These are phyloP conservation scores for Cephonodes hylas DNA, from an alignment of 2,888 invertebrate species.

Conservation along the genomic window DNA sequence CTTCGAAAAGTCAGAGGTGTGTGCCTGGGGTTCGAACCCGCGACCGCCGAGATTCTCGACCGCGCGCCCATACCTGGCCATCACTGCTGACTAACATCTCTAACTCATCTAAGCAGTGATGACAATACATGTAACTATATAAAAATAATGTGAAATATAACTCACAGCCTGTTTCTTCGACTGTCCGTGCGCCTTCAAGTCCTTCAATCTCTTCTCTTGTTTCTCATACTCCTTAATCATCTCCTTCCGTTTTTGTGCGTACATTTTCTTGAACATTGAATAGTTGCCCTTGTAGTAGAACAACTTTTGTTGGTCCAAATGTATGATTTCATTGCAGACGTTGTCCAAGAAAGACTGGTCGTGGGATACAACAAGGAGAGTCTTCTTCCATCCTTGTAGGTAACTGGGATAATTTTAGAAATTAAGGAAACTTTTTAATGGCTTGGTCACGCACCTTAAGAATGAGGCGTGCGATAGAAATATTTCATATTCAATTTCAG, in stretches of 20 bases:
- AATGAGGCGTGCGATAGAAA: too few species aligned
- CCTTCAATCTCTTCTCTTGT: slow-evolving; percentile 97
- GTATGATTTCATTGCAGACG: slow-evolving; percentile 99
- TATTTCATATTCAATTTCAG: too few species aligned
- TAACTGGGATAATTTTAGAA: slow-evolving; percentile 86
- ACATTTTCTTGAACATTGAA: slow-evolving; percentile 99
- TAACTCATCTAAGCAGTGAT: too few species aligned
- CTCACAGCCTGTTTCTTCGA: slow-evolving; percentile 95
- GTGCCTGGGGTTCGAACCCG: too few species aligned
- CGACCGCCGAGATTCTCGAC: too few species aligned
- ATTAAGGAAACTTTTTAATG: background rate
- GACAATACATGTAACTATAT: background rate
- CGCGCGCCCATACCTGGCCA: too few species aligned
- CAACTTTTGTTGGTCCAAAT: slow-evolving; percentile 96
- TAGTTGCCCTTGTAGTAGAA: slow-evolving; percentile 99
- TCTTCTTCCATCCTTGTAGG: slow-evolving; percentile 99
- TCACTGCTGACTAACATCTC: too few species aligned
- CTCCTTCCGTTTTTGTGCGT: slow-evolving; percentile 96
- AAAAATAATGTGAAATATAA: slow-evolving; percentile 15
- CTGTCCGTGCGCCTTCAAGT: slow-evolving; percentile 96
- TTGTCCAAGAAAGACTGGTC: slow-evolving; percentile 99
- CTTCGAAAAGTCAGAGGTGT: too few species aligned
- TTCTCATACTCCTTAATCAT: slow-evolving; percentile 98
- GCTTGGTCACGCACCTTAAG: too few species aligned
- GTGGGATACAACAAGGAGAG: slow-evolving; percentile 98